phyloP scores from a whole-genome alignment of 2,113 vertebrate genomes.

The Nannobrachium achirus region DNA sequence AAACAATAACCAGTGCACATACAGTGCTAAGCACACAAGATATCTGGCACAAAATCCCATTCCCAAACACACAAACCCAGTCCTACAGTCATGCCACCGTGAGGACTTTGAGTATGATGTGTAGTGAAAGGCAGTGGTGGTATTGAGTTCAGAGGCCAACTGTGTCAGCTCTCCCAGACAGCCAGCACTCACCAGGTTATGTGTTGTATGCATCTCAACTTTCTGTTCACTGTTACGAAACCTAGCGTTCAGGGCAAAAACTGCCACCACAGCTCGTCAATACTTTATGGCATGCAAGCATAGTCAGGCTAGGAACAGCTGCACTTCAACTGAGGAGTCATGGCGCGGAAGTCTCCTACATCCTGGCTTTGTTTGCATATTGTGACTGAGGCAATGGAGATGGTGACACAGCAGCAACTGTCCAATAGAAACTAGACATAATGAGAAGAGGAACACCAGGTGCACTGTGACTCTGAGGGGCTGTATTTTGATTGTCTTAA shows the following conservation, averaged over 20 bases:
- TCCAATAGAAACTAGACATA: too few species aligned
- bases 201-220: conserved; percentile 56
- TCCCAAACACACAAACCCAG: conserved; percentile 31
- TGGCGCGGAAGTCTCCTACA: not conserved
- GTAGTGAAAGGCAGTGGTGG: conserved; percentile 65
- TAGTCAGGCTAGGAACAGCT: conserved; percentile 16
- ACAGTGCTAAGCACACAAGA: too few species aligned
- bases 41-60: not conserved
- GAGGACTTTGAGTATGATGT: conserved; percentile 59
- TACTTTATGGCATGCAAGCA: conserved; percentile 49
- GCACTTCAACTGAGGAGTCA: conserved; percentile 29
- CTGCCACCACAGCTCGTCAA: conserved; percentile 44
- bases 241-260: conserved; percentile 27
- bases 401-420: too few species aligned
- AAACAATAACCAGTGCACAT: too few species aligned
- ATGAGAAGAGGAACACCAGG: too few species aligned
- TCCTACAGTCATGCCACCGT: conserved; percentile 7
- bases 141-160: conserved; percentile 51
- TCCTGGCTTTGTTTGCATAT: too few species aligned
- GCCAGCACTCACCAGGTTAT: conserved; percentile 49
- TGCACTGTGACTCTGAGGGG: too few species aligned
- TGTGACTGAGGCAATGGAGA: too few species aligned
- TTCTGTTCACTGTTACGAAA: conserved; percentile 48
- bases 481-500: too few species aligned
- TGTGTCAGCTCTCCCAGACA: conserved; percentile 60